These are phyloP conservation scores for Oxyura jamaicensis DNA, from an alignment of 2,113 vertebrate species.

Conservation along the genomic window DNA sequence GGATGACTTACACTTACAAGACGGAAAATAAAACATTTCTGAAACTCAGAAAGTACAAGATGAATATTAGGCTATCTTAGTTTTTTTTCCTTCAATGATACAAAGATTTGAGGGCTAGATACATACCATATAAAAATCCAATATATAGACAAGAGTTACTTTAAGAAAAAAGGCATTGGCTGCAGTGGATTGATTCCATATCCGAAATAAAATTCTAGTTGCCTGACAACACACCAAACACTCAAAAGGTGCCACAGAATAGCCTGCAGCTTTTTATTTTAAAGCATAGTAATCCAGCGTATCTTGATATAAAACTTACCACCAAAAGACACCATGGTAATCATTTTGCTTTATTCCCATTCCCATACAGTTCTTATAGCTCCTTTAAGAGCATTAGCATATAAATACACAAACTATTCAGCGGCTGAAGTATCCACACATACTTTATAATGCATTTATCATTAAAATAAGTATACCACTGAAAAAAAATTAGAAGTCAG, in stretches of 20 bases:
- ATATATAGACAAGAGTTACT: background rate
- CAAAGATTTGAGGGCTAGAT: too few relatives aligned
- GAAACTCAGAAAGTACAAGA: too few relatives aligned
- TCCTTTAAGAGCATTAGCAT: background rate
- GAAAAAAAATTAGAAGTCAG: background rate
- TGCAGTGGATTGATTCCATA: background rate
- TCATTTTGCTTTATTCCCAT: background rate
- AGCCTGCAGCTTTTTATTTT: background rate
- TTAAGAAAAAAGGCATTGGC: background rate
- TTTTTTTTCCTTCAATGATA: too few relatives aligned
- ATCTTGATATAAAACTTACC: background rate
- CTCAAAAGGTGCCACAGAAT: too few relatives aligned
- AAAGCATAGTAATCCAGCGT: background rate
- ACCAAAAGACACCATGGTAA: background rate
- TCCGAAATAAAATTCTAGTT: background rate
- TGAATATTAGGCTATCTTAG: too few relatives aligned
- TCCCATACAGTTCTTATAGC: background rate
- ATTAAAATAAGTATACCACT: background rate
- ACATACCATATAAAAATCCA: background rate
- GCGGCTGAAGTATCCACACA: background rate
- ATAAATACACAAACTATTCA: background rate
- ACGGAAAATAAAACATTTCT: too few relatives aligned
- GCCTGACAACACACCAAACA: background rate
- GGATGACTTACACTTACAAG: too few relatives aligned
- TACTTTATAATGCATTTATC: background rate